These are phyloP conservation scores for Propithecus deckenii DNA, from an alignment of 2,797 vertebrate genomes.

Conservation along the genomic window DNA sequence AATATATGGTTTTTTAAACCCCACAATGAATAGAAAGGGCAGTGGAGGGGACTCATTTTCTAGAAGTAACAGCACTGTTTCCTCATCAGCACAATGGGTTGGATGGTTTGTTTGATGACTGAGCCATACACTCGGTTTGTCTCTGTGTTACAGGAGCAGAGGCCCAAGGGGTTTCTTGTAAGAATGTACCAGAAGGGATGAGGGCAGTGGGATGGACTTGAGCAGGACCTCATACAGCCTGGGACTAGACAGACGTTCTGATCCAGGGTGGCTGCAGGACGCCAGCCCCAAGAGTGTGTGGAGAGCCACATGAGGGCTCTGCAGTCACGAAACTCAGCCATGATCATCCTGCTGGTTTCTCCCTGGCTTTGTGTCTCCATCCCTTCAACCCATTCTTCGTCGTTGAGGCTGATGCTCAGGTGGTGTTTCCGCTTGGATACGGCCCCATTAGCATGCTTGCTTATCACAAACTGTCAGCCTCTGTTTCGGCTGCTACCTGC, in stretches of 20 bases:
- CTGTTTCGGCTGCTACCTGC: not conserved
- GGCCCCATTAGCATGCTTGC: not conserved
- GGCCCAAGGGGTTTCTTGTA: not conserved
- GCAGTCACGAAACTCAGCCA: rapidly evolving
- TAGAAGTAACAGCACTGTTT: not conserved
- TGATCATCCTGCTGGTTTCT: not conserved
- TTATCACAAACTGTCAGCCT: not conserved
- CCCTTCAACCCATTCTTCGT: not conserved
- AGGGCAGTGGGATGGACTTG: not conserved
- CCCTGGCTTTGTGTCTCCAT: not conserved
- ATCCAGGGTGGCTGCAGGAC: not conserved
- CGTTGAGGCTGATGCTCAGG: not conserved
- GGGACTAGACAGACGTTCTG: not conserved
- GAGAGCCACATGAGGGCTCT: not conserved
- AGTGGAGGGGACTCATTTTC: not conserved
- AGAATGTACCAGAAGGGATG: not conserved
- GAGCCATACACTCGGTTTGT: not conserved
- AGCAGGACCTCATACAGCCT: not conserved
- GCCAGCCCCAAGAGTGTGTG: not conserved
- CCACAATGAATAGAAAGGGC: not conserved
- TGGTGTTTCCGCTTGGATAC: not conserved
- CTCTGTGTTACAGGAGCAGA: not conserved
- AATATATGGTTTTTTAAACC: not conserved
- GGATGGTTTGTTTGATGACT: no score
- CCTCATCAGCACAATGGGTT: not conserved